A percentile compares a stretch with the other conserved stretches of the same genome.
Conservation (phyloP, 2,113 vertebrate species). For the Labeo rohita region DNA sequence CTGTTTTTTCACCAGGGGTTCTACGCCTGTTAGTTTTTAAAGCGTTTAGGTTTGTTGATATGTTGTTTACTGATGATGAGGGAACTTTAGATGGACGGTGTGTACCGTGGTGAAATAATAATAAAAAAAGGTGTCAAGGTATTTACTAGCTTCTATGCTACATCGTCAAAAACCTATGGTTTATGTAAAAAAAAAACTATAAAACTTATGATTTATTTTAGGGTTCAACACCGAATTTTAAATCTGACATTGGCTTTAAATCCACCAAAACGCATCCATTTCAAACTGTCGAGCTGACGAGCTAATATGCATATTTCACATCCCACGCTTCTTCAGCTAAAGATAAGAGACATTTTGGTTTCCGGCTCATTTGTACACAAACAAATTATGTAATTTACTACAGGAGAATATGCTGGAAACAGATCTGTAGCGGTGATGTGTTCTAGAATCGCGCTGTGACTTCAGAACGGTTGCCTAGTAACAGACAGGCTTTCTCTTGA, state of each 20-base stretch:
- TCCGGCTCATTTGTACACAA: constrained; percentile 34
- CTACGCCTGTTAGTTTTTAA: background rate
- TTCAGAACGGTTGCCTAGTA: constrained; percentile 53
- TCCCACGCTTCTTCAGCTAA: background rate
- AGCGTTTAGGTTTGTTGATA: background rate
- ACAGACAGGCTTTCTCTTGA: constrained; percentile 43
- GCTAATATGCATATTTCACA: background rate
- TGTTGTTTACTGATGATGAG: background rate
- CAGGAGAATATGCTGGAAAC: constrained; percentile 39
- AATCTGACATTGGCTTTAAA: background rate
- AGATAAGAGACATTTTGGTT: constrained; percentile 6
- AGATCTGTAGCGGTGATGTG: constrained; percentile 21
- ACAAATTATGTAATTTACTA: constrained; percentile 37
- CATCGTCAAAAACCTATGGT: background rate
- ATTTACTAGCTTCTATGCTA: background rate
- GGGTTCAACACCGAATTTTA: background rate
- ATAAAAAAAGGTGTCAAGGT: too few relatives aligned
- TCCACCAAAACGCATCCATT: background rate
- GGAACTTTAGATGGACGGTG: background rate
- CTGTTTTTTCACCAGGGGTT: too few relatives aligned
- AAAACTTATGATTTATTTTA: background rate
- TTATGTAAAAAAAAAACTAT: background rate
- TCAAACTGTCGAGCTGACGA: background rate
- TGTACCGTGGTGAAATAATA: too few relatives aligned
- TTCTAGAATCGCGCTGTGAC: constrained; percentile 38